Base-by-base conservation (phyloP, 2,888 invertebrate genomes). In the Heliconius hortense region DNA sequence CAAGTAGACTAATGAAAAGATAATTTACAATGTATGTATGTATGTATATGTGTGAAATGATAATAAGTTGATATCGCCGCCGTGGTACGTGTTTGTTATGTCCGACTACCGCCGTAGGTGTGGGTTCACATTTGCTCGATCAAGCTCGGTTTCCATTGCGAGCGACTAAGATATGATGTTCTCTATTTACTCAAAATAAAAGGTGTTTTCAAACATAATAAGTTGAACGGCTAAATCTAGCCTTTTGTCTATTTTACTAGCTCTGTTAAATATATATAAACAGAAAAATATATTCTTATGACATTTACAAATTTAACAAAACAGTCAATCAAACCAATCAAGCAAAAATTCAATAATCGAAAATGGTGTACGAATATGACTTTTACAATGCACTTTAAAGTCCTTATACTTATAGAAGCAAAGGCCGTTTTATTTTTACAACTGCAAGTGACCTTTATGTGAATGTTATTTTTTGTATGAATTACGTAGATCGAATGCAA, bases 401-500 rank as follows among this genome's bases (percentile, higher is more conserved):
- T 60, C 72, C 64, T 77, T 78, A 78, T 68, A 59, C 18, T 35
- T 26, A 64, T 75, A 48, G 64, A 62, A 53, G 70, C 71, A 77
- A 73, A 75, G 66, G 73, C 28, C 56, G 71, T 63, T 72, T 72
- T 71, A 63, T 66, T 60, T 71, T 59, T 66, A 60, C 71, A 75
- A 73, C 70, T 75, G 62, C 75, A 72, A 75, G 26, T 72, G 70
- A 76, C 77, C 76, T 79, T 79, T 77, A 53, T 62, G 28, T 72
- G 68, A 74, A 66, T 76, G 76, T 71, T 78, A 75, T 77, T 78
- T 75, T 76, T 74, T 75, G 75, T 48, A 60, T 39, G 75, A 56
- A 69, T 74, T 64, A n/a, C 75, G 71, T 71, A 71, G 67, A 73
- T 71, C 68, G 63, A 69, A 76, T 68, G 76, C 73, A 73, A 69